These are phyloP conservation scores for Chiloscyllium punctatum DNA, from an alignment of 2,797 vertebrate species.

Conservation along the genomic window DNA sequence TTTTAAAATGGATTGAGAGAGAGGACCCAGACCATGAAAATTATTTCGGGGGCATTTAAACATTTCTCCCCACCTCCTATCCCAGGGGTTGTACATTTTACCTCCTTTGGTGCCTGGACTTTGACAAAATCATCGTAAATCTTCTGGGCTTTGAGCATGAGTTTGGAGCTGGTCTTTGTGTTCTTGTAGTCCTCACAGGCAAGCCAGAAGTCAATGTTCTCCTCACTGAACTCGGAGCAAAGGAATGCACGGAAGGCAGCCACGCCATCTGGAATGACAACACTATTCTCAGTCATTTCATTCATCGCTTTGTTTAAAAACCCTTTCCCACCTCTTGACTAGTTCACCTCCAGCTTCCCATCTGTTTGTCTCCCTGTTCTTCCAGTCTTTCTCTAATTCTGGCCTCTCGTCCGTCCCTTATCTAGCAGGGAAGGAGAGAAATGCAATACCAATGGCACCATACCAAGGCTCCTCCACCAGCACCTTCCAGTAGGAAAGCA, in stretches of 20 bases:
- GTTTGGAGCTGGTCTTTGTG: constrained; percentile 65
- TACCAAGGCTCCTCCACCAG: no score
- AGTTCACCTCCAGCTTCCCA: not conserved
- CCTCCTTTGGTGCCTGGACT: constrained; percentile 65
- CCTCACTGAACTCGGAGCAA: constrained; percentile 72
- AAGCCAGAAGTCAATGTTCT: constrained; percentile 73
- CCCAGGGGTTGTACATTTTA: constrained; percentile 42
- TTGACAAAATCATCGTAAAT: constrained; percentile 66
- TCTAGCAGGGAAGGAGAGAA: no score
- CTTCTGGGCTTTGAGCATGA: constrained; percentile 62
- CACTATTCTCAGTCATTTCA: not conserved
- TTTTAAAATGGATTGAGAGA: not conserved
- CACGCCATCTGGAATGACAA: constrained; percentile 53
- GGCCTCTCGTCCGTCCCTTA: not conserved
- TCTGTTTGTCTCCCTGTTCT: not conserved
- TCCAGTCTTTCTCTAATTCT: not conserved
- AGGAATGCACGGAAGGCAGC: constrained; percentile 67
- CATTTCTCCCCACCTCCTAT: not conserved
- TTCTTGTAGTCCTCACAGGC: constrained; percentile 70
- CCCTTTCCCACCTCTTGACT: not conserved
- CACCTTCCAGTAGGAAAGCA: no score
- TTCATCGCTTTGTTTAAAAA: not conserved
- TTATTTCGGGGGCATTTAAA: not conserved
- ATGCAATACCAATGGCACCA: no score
- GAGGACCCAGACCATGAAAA: not conserved